Conservation (phyloP, 2,888 invertebrate genomes). For the Latheticus oryzae region DNA sequence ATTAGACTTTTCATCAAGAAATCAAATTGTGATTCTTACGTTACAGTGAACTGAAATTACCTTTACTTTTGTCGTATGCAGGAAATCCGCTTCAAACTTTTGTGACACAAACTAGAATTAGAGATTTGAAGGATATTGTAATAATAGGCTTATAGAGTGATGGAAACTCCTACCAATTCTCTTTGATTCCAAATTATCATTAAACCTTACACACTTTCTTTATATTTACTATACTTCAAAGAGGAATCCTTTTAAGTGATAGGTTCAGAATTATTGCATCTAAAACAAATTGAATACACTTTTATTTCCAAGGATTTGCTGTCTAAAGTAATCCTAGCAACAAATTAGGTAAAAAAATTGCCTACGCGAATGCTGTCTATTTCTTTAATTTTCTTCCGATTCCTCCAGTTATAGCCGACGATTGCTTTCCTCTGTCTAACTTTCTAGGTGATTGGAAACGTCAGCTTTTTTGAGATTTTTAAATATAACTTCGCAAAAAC, state of each 20-base stretch:
- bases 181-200: constrained; percentile 11
- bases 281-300: constrained; percentile 19
- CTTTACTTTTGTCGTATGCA: constrained; percentile 12
- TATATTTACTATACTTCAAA: too few species aligned
- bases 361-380: constrained; percentile 8
- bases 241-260: constrained; percentile 29
- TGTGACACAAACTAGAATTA: constrained; percentile 18
- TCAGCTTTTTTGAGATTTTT: too few species aligned
- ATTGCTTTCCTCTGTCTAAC: constrained; percentile 6
- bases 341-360: constrained; percentile 31
- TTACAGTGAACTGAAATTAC: background rate
- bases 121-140: constrained; percentile 26
- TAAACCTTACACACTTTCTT: background rate
- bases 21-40: too few species aligned
- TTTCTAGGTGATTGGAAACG: too few species aligned
- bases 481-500: too few species aligned
- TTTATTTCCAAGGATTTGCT: constrained; percentile 25
- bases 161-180: background rate
- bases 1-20: background rate
- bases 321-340: constrained; percentile 10
- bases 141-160: constrained; percentile 21
- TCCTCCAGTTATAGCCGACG: constrained; percentile 7
- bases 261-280: constrained; percentile 16
- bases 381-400: constrained; percentile 9
- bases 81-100: constrained; percentile 7